phyloP scores from a whole-genome alignment of 1,140 invertebrate species.

The Penaeus indicus region DNA sequence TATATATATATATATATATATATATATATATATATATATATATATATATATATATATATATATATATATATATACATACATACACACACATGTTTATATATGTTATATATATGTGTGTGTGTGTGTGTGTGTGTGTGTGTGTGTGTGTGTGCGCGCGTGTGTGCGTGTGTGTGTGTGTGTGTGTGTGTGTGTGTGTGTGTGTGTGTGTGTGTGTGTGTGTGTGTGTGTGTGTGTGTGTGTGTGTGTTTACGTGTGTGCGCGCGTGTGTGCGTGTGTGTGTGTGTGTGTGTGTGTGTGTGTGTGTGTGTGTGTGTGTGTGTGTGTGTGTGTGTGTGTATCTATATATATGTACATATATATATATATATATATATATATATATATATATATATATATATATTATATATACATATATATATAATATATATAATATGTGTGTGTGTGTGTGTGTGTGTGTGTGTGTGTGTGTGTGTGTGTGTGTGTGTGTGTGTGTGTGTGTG shows the following conservation, averaged over 20 bases:
- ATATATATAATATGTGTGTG: neutral
- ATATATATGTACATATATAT: neutral
- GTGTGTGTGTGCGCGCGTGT: neutral
- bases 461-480: constrained; percentile 5
- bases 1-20: neutral
- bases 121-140: neutral
- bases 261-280: neutral
- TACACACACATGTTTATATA: constrained; percentile 18
- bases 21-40: constrained; percentile 2
- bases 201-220: neutral
- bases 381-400: neutral
- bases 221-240: neutral
- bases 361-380: constrained; percentile 7
- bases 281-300: neutral
- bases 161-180: neutral
- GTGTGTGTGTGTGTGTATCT: neutral
- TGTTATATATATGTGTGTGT: neutral
- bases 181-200: neutral
- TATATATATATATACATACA: constrained; percentile 40
- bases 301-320: neutral
- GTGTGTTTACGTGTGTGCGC: constrained; percentile 1
- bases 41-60: constrained; percentile 45
- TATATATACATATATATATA: neutral
- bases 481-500: constrained; percentile 35
- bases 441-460: neutral